Base-by-base conservation (phyloP, 92 coral and sea anemone species). In the Paramuricea clavata region DNA sequence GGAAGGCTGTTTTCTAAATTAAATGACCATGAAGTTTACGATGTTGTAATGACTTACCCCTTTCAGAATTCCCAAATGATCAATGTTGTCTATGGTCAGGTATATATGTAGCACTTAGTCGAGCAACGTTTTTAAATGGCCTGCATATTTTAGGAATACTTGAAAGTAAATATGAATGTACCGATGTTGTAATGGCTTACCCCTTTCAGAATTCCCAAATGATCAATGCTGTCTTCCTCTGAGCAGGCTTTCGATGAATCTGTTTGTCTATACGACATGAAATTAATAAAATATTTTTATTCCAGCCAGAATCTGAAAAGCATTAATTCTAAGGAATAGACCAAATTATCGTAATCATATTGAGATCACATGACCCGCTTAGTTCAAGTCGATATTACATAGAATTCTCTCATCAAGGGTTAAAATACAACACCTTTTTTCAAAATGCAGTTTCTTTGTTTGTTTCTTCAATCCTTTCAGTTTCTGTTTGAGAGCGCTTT, bases 401-500 rank as follows among this genome's bases (percentile, higher is more conserved):
- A n/a, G n/a, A n/a, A n/a, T n/a, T n/a, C n/a, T n/a, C n/a, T n/a
- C n/a, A n/a, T n/a, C n/a, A n/a, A n/a, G n/a, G n/a, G n/a, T n/a
- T n/a, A n/a, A n/a, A n/a, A n/a, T n/a, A 52, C n/a, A 52, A 21
- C 23, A 65, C 72, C 72, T 65, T 33, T 65, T 65, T 4, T 0
- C 0, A 10, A 65, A 31, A 28, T 13, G 35, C 16, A 65, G 41
- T 26, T 76, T 49, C 22, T 21, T 33, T 19, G 57, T 27, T 93
- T 93, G 33, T 49, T 67, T 42, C 42, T 47, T 70, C 56, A 33
- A 36, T 94, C 68, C 15, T 85, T 92, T 83, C 22, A 97, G 90
- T 11, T 83, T 69, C 64, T 79, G 67, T 65, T 41, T 91, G 57
- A 97, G 72, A 0, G 82, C 93, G 64, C 92, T 93, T 80, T 97